Evolutionary conservation across 2,113 vertebrate genomes (phyloP), one percentile per base, ranked within the genome.

Genomic region (Bungarus multicinctus): DNA sequence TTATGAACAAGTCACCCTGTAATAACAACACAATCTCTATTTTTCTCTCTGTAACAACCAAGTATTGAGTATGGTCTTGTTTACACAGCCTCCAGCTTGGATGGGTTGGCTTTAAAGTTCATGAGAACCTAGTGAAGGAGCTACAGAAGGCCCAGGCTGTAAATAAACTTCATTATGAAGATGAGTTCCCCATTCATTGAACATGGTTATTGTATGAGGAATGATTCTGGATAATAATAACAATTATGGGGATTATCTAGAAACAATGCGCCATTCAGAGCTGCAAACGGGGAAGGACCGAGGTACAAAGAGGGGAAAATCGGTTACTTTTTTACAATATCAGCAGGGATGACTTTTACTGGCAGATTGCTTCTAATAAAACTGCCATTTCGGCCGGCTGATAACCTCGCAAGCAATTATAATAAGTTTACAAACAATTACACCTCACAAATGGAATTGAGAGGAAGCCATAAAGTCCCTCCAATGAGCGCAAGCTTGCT

Each of bases 201-300:
- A 9, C 93, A 55, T 50, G 92, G 69, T 96, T 93, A n/a, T n/a
- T n/a, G n/a, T n/a, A 94, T 47, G 54, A 64, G 16, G 95, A 87
- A 1, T 87, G 94, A 95, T 89, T 90, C 85, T 95, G 86, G 69
- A 94, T 92, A 91, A 94, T 52, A 43, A n/a, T 74, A 11, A 95
- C 88, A 95, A 92, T 90, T 95, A 93, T 94, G 39, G 27, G 88
- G 90, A 88, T 22, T 58, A 92, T 88, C 89, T 92, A 91, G 94
- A 96, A 95, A 89, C 11, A 92, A 90, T 6, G 91, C 50, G 64
- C 47, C 92, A 93, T 95, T 95, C 92, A 74, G 95, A 93, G 95
- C 92, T 52, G 18, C 93, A 53, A 93, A 94, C 7, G 4, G 93
- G 94, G 95, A 90, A 30, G 55, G 27, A 25, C 11, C 54, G 39